Percentiles rank a stretch among this genome's conserved stretches.
Conservation (phyloP, 2,113 vertebrate genomes). For the Oreotrochilus melanogaster region DNA sequence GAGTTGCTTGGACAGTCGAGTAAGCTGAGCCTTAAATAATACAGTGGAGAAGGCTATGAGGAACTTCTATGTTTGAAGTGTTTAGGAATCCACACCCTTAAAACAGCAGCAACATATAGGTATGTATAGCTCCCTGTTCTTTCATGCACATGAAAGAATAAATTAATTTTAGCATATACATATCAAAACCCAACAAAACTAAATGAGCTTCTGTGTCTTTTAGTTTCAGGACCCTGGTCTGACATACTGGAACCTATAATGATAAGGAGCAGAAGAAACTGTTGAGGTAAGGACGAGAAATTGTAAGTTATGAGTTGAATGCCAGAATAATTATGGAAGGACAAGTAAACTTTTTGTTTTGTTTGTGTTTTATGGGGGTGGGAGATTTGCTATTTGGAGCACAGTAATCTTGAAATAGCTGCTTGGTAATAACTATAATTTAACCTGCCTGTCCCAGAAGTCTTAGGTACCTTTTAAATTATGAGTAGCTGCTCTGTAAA, state of each 20-base stretch:
- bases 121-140: not conserved
- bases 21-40: not conserved
- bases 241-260: not conserved
- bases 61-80: not conserved
- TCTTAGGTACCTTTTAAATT: slow-evolving; percentile 50
- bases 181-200: not conserved
- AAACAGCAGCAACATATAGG: not conserved
- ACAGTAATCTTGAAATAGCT: slow-evolving; percentile 55
- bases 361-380: not conserved
- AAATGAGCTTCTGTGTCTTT: not conserved
- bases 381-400: slow-evolving; percentile 7
- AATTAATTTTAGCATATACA: not conserved
- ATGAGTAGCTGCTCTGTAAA: slow-evolving; percentile 13
- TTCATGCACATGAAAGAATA: not conserved
- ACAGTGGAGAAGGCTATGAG: not conserved
- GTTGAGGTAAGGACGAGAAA: not conserved
- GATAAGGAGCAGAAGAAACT: not conserved
- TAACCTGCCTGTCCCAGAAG: slow-evolving; percentile 34
- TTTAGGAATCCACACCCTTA: not conserved
- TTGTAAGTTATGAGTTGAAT: not conserved
- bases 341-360: slow-evolving; percentile 20
- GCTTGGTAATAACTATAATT: slow-evolving; percentile 66
- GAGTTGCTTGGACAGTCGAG: not conserved
- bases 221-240: not conserved
- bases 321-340: not conserved